Conservation (phyloP, 37 sponge, comb jelly and placozoan genomes). For the Geodia barretti region DNA sequence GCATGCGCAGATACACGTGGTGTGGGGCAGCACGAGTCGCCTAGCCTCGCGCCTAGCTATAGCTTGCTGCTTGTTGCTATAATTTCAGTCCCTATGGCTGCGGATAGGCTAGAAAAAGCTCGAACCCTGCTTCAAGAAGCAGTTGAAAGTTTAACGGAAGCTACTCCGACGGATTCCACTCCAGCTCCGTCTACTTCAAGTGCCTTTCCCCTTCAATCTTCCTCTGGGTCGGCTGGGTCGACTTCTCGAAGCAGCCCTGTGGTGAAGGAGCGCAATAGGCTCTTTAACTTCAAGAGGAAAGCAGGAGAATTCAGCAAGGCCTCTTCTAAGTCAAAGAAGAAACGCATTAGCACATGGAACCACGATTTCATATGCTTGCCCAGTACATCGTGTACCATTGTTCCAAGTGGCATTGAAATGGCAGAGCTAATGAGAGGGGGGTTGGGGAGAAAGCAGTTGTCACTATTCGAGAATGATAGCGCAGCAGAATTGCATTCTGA, state of each 20-base stretch:
- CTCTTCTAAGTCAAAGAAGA: conserved; percentile 11
- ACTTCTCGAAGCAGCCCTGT: not conserved
- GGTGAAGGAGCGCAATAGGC: not conserved
- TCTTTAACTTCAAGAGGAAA: not conserved
- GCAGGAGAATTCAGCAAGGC: not conserved
- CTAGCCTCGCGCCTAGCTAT: no score
- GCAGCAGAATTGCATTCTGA: conserved; percentile 2
- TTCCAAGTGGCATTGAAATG: conserved; percentile 12
- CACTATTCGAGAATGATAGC: conserved; percentile 7
- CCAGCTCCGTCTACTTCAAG: not conserved
- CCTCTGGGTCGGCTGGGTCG: not conserved
- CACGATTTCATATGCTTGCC: conserved; percentile 35
- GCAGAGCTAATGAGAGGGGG: conserved; percentile 35
- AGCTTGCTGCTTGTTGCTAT: no score
- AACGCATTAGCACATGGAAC: conserved; percentile 1
- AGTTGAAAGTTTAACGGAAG: not conserved
- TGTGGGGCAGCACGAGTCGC: no score
- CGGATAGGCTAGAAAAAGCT: not conserved
- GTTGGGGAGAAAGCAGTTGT: conserved; percentile 12
- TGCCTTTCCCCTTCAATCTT: no score
- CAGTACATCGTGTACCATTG: not conserved
- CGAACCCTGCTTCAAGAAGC: not conserved
- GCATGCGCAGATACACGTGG: no score
- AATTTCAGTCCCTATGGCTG: no score
- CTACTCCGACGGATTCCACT: not conserved